These are phyloP conservation scores for Leiothrix lutea DNA, from an alignment of 2,113 vertebrate species.

Conservation along the genomic window DNA sequence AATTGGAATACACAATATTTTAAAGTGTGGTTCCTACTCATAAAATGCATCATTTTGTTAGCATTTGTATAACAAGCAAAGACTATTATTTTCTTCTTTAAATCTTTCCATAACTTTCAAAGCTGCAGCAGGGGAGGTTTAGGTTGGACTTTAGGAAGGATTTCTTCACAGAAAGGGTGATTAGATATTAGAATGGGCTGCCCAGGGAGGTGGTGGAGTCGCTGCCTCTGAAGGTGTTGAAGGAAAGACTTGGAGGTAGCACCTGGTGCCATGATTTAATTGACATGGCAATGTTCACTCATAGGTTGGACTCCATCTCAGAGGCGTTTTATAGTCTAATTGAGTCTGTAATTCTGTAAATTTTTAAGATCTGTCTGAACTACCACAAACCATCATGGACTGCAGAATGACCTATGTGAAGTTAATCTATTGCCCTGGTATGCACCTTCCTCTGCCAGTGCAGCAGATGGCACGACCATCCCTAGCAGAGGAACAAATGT, in stretches of 20 bases:
- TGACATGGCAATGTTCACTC: not conserved
- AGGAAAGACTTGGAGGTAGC: not conserved
- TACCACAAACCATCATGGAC: not conserved
- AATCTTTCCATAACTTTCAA: not conserved
- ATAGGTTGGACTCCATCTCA: rapidly evolving
- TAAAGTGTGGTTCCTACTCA: not conserved
- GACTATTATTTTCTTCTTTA: not conserved
- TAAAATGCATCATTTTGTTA: not conserved
- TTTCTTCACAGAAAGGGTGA: not conserved
- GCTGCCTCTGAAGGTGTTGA: rapidly evolving
- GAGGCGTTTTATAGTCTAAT: not conserved
- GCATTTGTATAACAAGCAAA: not conserved
- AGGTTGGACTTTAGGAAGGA: not conserved
- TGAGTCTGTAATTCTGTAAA: not conserved
- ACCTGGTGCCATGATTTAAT: not conserved
- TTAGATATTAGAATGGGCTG: not conserved
- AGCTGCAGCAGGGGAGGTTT: not conserved
- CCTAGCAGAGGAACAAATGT: not conserved
- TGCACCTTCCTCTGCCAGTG: not conserved
- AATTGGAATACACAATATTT: not conserved
- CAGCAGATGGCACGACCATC: not conserved
- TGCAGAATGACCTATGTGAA: rapidly evolving
- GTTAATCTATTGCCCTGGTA: not conserved
- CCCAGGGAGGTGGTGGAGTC: not conserved
- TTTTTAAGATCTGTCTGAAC: not conserved